A percentile compares a stretch with the other conserved stretches of the same genome.
These are phyloP conservation scores for Trichosurus vulpecula DNA, from an alignment of 2,797 vertebrate genomes.

Conservation along the genomic window DNA sequence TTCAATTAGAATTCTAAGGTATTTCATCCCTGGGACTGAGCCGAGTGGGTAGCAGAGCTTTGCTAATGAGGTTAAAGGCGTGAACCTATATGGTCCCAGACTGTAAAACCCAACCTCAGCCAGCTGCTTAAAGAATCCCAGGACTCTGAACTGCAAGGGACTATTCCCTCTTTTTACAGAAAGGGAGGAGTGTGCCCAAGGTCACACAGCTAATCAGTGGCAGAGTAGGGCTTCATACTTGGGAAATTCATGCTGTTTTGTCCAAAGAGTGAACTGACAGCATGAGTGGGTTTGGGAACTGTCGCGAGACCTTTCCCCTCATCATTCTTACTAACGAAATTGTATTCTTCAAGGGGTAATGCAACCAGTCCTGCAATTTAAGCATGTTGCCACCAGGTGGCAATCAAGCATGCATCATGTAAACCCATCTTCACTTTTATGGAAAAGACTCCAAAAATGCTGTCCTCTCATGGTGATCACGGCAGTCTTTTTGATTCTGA, in stretches of 20 bases:
- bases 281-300: background rate
- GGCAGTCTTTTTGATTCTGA: background rate
- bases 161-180: background rate
- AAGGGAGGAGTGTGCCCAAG: background rate
- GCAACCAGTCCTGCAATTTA: slow-evolving; percentile 58
- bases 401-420: slow-evolving; percentile 4
- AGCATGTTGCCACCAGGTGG: slow-evolving; percentile 47
- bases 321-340: background rate
- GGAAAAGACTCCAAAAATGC: background rate
- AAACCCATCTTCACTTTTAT: background rate
- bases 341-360: background rate
- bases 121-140: background rate
- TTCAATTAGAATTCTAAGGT: background rate
- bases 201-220: background rate
- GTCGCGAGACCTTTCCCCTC: background rate
- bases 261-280: background rate
- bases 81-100: background rate
- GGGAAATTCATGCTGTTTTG: background rate
- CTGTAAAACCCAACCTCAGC: background rate
- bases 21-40: background rate
- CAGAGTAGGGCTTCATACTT: background rate
- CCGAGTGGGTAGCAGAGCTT: background rate
- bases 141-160: background rate
- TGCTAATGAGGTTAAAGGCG: background rate
- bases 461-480: background rate